Conservation (phyloP, 23 tunicate genomes). For the Trididemnum clinides region DNA sequence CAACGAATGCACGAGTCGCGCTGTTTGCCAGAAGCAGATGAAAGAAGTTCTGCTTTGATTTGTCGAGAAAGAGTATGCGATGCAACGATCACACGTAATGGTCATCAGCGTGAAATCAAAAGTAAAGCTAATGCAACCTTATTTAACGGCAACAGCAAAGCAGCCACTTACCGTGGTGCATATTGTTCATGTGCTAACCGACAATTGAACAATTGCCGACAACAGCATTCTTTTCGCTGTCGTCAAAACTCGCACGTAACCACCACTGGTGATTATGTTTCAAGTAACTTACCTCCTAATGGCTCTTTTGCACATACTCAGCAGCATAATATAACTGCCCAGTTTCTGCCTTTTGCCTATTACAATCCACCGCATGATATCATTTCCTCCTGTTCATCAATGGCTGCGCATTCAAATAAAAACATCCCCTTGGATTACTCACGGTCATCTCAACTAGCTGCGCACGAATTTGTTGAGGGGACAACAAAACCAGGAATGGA, state of each 20-base stretch:
- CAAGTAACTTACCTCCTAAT: not conserved
- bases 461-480: not conserved
- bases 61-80: too few species aligned
- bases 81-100: too few species aligned
- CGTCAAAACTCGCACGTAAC: not conserved
- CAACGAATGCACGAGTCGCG: too few species aligned
- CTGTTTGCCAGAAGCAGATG: too few species aligned
- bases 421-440: slow-evolving; percentile 58
- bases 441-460: slow-evolving; percentile 23
- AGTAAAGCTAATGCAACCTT: too few species aligned
- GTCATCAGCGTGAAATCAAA: too few species aligned
- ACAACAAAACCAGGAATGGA: not conserved
- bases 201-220: not conserved
- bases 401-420: not conserved
- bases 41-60: too few species aligned
- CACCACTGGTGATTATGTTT: not conserved
- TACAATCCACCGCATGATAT: slow-evolving; percentile 45
- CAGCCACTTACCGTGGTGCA: not conserved
- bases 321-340: not conserved
- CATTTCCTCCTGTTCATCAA: not conserved
- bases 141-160: not conserved
- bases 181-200: not conserved
- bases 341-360: slow-evolving; percentile 54
- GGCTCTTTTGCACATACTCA: not conserved
- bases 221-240: not conserved